These are phyloP conservation scores for Ypsolopha scabrella DNA, from an alignment of 2,888 invertebrate genomes.

Conservation along the genomic window DNA sequence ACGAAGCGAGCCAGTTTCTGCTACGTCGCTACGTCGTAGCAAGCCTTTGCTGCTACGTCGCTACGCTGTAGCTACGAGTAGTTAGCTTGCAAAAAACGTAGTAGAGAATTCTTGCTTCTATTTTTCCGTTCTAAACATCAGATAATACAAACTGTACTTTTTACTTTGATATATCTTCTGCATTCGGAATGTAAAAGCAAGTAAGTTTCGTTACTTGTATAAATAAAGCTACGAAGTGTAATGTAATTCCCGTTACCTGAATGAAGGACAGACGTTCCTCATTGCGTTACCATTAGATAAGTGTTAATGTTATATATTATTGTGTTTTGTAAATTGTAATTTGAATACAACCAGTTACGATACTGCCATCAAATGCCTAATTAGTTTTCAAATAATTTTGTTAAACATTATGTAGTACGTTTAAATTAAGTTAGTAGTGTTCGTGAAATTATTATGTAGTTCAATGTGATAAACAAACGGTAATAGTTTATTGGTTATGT, in stretches of 20 bases:
- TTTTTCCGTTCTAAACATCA: no score
- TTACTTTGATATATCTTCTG: no score
- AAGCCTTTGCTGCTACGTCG: no score
- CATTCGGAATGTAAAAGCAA: no score
- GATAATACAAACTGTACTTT: no score
- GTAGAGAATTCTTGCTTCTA: no score
- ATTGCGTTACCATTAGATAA: conserved; percentile 68
- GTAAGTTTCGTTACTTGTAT: no score
- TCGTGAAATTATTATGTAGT: conserved; percentile 57
- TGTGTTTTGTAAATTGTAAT: conserved; percentile 57
- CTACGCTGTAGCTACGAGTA: no score
- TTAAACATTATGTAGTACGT: conserved; percentile 35
- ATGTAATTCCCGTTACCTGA: conserved; percentile 51
- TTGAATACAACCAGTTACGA: conserved; percentile 63
- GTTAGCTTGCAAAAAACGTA: no score
- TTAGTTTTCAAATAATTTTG: conserved; percentile 49
- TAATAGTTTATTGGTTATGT: conserved; percentile 34
- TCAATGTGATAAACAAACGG: conserved; percentile 61
- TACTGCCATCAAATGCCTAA: conserved; percentile 71
- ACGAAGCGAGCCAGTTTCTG: no score
- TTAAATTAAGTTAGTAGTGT: conserved; percentile 42
- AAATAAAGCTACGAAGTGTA: no score
- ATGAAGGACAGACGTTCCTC: conserved; percentile 64
- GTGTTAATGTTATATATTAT: conserved; percentile 42
- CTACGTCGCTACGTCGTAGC: no score